Conservation (phyloP, 2,888 invertebrate species). For the Gari tellinella region DNA sequence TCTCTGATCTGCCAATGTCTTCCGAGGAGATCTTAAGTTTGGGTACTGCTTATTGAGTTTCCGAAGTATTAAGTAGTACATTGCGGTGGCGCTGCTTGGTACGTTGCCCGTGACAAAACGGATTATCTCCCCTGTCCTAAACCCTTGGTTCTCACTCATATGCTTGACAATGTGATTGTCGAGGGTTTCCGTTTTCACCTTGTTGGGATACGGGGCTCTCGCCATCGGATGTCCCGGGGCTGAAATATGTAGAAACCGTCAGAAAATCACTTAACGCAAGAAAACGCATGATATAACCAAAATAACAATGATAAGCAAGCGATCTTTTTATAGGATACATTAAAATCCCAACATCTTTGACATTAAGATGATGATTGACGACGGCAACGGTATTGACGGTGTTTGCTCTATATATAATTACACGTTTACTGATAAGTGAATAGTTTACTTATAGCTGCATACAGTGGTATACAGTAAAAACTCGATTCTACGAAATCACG, state of each 20-base stretch:
- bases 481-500: too few relatives aligned
- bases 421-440: too few relatives aligned
- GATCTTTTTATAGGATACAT: too few relatives aligned
- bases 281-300: too few relatives aligned
- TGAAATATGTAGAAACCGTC: conserved; percentile 33
- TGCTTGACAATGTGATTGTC: conserved; percentile 78
- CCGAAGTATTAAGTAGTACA: conserved; percentile 77
- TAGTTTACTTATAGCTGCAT: too few relatives aligned
- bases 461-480: too few relatives aligned
- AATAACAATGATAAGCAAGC: too few relatives aligned
- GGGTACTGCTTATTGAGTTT: conserved; percentile 60
- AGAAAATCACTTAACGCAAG: too few relatives aligned
- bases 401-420: too few relatives aligned
- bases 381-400: too few relatives aligned
- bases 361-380: too few relatives aligned
- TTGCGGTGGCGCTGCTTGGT: conserved; percentile 79
- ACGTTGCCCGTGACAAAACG: conserved; percentile 79
- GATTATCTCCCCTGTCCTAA: conserved; percentile 77
- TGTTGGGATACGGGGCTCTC: conserved; percentile 79
- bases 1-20: conserved; percentile 37
- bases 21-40: conserved; percentile 38
- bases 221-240: conserved; percentile 69
- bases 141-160: conserved; percentile 80
- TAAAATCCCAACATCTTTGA: too few relatives aligned
- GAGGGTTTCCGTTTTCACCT: conserved; percentile 73